A percentile compares a stretch with the other conserved stretches of the same genome.
These are phyloP conservation scores for Notoglanidium macrostoma DNA, from an alignment of 2,797 vertebrate genomes.

Conservation along the genomic window DNA sequence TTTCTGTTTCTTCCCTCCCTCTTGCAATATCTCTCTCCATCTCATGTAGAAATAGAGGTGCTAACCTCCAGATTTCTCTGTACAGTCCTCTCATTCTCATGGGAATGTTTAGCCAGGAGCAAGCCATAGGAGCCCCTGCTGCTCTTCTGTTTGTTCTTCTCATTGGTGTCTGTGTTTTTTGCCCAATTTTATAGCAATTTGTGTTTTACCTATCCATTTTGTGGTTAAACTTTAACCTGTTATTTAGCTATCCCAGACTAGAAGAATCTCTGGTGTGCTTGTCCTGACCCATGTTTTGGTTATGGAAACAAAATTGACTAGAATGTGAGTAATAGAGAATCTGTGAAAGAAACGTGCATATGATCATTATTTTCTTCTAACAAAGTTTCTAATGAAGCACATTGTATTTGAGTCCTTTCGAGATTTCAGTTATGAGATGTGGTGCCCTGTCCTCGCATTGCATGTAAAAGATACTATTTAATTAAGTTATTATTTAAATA, in stretches of 20 bases:
- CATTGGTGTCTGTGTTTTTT: background rate
- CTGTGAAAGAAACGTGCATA: background rate
- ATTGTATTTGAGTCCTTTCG: background rate
- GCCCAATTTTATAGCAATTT: background rate
- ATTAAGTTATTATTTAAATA: too few species aligned
- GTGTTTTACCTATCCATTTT: background rate
- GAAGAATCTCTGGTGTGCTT: background rate
- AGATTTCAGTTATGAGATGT: background rate
- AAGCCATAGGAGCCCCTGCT: background rate
- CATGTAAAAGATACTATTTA: background rate
- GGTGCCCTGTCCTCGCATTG: background rate
- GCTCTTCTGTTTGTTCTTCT: slow-evolving; percentile 1
- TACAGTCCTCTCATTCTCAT: background rate
- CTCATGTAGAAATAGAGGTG: background rate
- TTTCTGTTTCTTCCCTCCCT: background rate
- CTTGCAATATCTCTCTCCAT: background rate
- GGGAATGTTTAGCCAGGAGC: slow-evolving; percentile 22
- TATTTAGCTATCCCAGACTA: background rate
- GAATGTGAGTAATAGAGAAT: background rate
- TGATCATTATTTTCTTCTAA: background rate
- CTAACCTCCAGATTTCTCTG: background rate
- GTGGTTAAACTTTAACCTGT: background rate
- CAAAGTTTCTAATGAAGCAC: background rate
- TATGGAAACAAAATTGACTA: background rate
- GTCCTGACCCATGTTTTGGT: background rate